Evolutionary conservation across 2,113 vertebrate species (phyloP), one percentile per base, ranked within the genome.

Genomic region (Clarias magur): DNA sequence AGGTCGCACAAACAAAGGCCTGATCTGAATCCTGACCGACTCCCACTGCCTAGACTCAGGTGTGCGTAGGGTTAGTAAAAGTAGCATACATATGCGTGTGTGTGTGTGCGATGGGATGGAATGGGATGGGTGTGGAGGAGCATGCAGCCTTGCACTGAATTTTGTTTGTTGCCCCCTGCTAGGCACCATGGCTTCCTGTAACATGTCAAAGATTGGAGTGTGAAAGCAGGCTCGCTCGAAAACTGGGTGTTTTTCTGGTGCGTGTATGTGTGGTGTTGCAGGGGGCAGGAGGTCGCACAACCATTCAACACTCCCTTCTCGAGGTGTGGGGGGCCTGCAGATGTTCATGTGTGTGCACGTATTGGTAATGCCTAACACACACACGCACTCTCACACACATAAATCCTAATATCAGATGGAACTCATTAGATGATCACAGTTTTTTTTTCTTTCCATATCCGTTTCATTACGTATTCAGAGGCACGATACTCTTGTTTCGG

Each of bases 171-270:
- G 93, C 95, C 95, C 96, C 96, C 96, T 93, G 95, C 96, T 94
- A 96, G 93, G 96, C 95, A 93, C 95, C 94, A 95, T 94, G 93
- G 96, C 96, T 97, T 97, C 96, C 95, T 97, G 96, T 96, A 97
- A 97, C 96, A 96, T 98, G 97, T 96, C 96, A 96, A 96, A 96
- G 96, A 96, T 94, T 96, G 97, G 96, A 98, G 97, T 99, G 98
- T 97, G 97, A 99, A 99, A 93, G 94, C 94, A 93, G 85, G 87
- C 88, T 85, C 87, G 82, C 80, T 86, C 54, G 63, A 85, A 84
- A 88, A 85, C 85, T 60, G 54, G 84, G 88, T 83, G 82, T 89
- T 87, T 82, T 91, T 85, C 84, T 90, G 85, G 56, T 80, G 86
- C 59, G 63, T 82, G 85, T 90, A 88, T 86, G 88, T 85, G 85